Evolutionary conservation across 2,888 invertebrate species (phyloP).

Genomic region (Eupithecia exiguata): DNA sequence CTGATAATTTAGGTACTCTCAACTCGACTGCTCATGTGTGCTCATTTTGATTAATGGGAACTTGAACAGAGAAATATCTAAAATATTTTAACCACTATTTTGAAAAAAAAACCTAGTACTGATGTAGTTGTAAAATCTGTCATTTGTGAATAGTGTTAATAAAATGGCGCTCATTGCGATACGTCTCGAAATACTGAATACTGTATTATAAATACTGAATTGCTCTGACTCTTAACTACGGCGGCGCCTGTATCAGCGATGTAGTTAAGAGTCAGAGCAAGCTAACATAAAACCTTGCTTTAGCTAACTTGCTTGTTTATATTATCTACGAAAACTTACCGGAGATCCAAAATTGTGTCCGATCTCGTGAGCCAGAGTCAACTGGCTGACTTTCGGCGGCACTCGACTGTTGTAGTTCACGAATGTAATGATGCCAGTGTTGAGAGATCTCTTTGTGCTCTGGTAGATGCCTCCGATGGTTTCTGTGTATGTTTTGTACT

Average conservation of each 20-base stretch:
- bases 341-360: slow-evolving; percentile 99
- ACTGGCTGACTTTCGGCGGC: slow-evolving; percentile 98
- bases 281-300: too few relatives aligned
- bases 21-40: neutral
- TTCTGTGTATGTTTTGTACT: slow-evolving; percentile 98
- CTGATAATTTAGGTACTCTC: neutral
- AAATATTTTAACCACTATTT: neutral
- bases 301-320: too few relatives aligned
- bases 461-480: slow-evolving; percentile 97
- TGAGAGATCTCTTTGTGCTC: slow-evolving; percentile 96
- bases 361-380: slow-evolving; percentile 98
- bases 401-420: slow-evolving; percentile 99
- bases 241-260: too few relatives aligned
- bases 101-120: too few relatives aligned
- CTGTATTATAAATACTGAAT: too few relatives aligned
- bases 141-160: neutral
- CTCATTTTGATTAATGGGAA: neutral
- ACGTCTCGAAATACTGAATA: neutral
- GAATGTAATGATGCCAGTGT: slow-evolving; percentile 99
- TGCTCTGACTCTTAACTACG: too few relatives aligned
- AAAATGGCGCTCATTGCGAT: neutral
- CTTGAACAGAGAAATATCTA: neutral
- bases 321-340: slow-evolving; percentile 82
- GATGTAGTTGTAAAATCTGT: neutral
- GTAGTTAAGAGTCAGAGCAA: neutral